phyloP scores from a whole-genome alignment of 1,140 invertebrate genomes.

The Metaphire vulgaris region DNA sequence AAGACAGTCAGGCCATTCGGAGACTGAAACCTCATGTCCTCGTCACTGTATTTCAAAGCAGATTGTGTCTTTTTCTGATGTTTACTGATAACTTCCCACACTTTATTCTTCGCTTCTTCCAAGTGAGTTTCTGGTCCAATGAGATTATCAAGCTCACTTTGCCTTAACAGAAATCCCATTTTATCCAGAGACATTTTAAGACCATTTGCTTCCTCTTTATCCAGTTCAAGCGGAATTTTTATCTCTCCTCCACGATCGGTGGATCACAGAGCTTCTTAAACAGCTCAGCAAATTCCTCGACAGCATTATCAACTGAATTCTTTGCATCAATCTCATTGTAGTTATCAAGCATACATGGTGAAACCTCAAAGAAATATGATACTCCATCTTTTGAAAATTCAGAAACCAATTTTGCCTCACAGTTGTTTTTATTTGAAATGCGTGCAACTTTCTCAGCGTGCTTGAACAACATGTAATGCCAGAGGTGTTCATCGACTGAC shows the following conservation, averaged over 20 bases:
- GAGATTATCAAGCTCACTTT: background rate
- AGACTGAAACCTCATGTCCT: background rate
- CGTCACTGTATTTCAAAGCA: background rate
- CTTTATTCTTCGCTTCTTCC: background rate
- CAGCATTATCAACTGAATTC: background rate
- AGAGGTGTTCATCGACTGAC: background rate
- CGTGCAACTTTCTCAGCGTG: background rate
- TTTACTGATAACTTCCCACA: background rate
- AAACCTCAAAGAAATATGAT: background rate
- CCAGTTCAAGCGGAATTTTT: background rate
- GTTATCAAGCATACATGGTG: background rate
- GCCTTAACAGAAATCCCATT: background rate
- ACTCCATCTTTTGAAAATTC: background rate
- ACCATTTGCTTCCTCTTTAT: background rate
- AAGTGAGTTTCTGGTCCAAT: background rate
- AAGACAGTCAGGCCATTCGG: background rate
- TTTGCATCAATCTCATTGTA: background rate
- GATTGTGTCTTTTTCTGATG: background rate
- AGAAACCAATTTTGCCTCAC: background rate
- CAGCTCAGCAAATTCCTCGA: background rate
- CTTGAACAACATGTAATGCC: background rate
- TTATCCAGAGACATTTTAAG: background rate
- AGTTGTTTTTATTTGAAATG: background rate
- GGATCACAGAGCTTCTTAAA: background rate
- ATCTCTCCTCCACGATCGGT: background rate